Evolutionary conservation across 2,888 invertebrate species (phyloP), one percentile per base, ranked within the genome.

Genomic region (Chouioia cunea): DNA sequence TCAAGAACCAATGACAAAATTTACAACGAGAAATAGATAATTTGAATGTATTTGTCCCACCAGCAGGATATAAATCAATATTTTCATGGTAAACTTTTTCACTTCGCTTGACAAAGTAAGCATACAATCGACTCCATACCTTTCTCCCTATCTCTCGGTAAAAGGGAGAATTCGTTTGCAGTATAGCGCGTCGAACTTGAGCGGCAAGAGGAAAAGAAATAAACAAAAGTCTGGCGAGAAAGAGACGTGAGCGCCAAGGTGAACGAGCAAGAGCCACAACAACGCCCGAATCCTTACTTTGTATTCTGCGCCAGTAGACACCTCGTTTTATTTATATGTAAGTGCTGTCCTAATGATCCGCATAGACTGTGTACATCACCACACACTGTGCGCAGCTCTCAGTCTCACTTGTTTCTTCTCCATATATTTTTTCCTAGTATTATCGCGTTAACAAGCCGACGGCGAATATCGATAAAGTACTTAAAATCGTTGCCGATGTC

Each of bases 401-500:
- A 20, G 14, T 18, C 20, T 22, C 12, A 23, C 23, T 14, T 22
- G 53, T 23, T 53, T 23, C 22, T 53, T 22, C 20, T 20, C 22
- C 20, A 14, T 20, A 3, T 18, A 20, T 15, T 53, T 53, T 52
- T 18, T 53, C 53, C 4, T 71, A 50, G 67, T 68, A 71, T 74
- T 74, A 74, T 74, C 71, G 69, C 18, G 52, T 6, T 12, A 66
- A 69, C 15, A 69, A 23, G 46, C 43, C 36, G 43, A 64, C 59
- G 27, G 64, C 63, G 56, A 71, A 43, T 68, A 71, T 71, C 62
- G 66, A 71, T 54, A 74, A 66, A 20, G 50, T 57, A 22, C 68
- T 69, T 65, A 74, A 65, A 62, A 71, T 69, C 62, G 59, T 63
- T 53, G 53, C 44, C 64, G 43, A 14, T 22, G 63, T 18, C 57